Conservation (phyloP, 2,113 vertebrate species). For the Rallus limicola region DNA sequence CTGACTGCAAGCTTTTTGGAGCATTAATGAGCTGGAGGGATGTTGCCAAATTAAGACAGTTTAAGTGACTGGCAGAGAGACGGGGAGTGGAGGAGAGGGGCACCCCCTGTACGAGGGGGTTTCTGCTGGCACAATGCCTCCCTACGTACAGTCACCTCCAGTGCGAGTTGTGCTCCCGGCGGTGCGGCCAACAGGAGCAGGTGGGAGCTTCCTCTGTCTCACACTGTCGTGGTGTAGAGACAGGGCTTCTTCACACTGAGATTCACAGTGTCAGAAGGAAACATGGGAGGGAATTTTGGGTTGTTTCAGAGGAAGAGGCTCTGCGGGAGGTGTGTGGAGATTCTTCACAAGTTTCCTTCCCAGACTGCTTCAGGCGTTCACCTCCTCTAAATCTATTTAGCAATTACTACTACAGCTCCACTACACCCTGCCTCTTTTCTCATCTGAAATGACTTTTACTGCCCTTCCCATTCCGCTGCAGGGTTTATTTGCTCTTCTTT, state of each 20-base stretch:
- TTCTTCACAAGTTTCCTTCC: neutral
- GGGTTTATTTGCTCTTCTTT: neutral
- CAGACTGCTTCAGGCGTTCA: neutral
- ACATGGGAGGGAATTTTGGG: neutral
- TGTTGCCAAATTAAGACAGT: neutral
- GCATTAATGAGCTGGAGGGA: neutral
- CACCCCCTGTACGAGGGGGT: neutral
- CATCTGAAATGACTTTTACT: neutral
- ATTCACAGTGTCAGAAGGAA: neutral
- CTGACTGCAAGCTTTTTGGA: neutral
- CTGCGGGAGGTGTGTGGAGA: neutral
- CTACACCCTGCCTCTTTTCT: neutral
- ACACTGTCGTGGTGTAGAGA: neutral
- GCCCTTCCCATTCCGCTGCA: neutral
- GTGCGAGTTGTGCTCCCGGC: neutral
- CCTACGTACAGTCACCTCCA: neutral
- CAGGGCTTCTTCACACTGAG: neutral
- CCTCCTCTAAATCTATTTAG: neutral
- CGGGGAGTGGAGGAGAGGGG: neutral
- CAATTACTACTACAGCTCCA: neutral
- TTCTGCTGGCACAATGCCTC: neutral
- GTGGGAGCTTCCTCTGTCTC: neutral
- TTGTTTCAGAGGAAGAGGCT: neutral
- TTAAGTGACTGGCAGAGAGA: neutral
- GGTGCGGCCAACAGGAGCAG: neutral